Conservation (phyloP, 1,140 invertebrate genomes). For the Homarus americanus region DNA sequence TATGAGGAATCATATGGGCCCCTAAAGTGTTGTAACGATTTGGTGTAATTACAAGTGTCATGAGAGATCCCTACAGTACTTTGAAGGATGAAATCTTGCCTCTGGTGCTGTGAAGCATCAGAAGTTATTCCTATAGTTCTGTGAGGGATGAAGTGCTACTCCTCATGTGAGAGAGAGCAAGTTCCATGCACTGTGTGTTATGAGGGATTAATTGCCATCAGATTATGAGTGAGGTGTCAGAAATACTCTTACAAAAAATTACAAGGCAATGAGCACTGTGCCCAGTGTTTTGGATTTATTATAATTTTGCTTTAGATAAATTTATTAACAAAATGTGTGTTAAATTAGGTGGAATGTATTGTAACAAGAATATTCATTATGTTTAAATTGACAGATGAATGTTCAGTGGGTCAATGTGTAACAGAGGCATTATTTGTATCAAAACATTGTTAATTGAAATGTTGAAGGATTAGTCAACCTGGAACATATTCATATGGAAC, state of each 20-base stretch:
- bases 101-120: too few relatives aligned
- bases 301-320: too few relatives aligned
- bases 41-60: not conserved
- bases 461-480: constrained; percentile 21
- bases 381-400: not conserved
- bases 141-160: not conserved
- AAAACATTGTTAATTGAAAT: not conserved
- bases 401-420: not conserved
- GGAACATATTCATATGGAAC: constrained; percentile 16
- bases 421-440: not conserved
- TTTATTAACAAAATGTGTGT: too few relatives aligned
- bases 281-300: not conserved
- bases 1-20: not conserved
- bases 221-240: too few relatives aligned
- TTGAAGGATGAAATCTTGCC: not conserved
- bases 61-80: constrained; percentile 22
- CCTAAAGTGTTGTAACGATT: constrained; percentile 32
- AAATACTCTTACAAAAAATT: not conserved
- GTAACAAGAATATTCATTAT: not conserved
- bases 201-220: too few relatives aligned
- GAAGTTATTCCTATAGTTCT: not conserved
- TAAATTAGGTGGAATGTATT: not conserved
- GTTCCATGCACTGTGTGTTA: too few relatives aligned
- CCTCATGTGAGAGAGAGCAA: too few relatives aligned
- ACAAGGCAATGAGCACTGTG: not conserved